Percentiles rank a stretch among this genome's conserved stretches.
phyloP scores from a whole-genome alignment of 2,888 invertebrate genomes.

The Platypus cylindrus region DNA sequence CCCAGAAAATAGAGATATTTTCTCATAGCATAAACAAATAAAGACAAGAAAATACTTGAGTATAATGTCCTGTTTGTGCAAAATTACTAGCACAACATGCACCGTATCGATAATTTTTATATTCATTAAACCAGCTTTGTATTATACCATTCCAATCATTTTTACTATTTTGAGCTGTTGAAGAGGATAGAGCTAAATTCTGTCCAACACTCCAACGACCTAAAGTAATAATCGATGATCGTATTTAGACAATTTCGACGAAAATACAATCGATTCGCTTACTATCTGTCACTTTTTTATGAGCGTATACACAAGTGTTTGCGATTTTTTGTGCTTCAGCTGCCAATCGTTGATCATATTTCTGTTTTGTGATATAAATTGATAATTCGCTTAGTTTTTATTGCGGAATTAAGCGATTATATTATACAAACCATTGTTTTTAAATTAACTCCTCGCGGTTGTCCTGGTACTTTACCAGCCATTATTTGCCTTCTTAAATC shows the following conservation, averaged over 20 bases:
- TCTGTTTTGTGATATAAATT: no score
- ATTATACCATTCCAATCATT: conserved; percentile 14
- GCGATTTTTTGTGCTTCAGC: conserved; percentile 20
- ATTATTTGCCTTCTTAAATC: conserved; percentile 16
- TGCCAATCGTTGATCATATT: conserved; percentile 19
- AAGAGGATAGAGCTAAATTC: conserved; percentile 17
- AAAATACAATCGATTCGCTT: conserved; percentile 14
- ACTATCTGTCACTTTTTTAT: conserved; percentile 19
- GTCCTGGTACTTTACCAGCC: conserved; percentile 16
- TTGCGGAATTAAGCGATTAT: no score
- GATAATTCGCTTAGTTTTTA: no score
- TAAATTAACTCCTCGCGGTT: conserved; percentile 18
- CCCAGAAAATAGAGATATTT: not conserved
- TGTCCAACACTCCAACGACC: conserved; percentile 21
- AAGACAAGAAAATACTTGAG: conserved; percentile 15
- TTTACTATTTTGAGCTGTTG: conserved; percentile 7
- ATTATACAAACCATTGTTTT: conserved; percentile 15
- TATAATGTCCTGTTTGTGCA: conserved; percentile 17
- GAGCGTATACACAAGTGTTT: conserved; percentile 17
- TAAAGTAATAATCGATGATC: conserved; percentile 11
- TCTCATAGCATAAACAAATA: not conserved
- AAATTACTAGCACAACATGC: conserved; percentile 5
- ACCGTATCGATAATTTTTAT: conserved; percentile 14
- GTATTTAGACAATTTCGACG: not conserved
- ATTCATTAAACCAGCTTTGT: conserved; percentile 17